Evolutionary conservation across 2,113 vertebrate species (phyloP).

Genomic region (Chascanopsetta lugubris): DNA sequence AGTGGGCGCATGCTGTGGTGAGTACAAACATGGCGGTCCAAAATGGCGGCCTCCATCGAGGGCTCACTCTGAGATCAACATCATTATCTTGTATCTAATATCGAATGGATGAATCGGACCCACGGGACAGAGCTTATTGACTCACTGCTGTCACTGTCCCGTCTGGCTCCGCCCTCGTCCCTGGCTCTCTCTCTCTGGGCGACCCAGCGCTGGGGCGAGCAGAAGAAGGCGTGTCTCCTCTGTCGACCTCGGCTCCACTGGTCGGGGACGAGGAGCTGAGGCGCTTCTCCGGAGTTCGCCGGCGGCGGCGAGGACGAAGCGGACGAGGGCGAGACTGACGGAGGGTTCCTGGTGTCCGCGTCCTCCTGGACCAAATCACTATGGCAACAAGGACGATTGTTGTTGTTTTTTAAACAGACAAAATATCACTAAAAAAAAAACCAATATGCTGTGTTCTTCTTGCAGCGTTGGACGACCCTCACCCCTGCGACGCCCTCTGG

Average conservation of each 20-base stretch:
- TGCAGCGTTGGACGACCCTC: constrained; percentile 11
- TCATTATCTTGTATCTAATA: no score
- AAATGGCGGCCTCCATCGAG: no score
- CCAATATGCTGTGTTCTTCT: no score
- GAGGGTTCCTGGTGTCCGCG: constrained; percentile 16
- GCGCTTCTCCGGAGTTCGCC: neutral
- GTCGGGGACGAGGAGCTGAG: neutral
- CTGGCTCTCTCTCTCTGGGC: constrained; percentile 42
- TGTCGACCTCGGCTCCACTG: constrained; percentile 6
- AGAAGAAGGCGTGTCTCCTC: constrained; percentile 34
- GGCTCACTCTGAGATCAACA: no score
- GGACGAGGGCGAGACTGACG: constrained; percentile 21
- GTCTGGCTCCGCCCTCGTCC: constrained; percentile 45
- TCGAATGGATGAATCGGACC: no score
- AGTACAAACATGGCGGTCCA: no score
- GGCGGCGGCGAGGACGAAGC: neutral
- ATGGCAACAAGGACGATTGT: neutral
- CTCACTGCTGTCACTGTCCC: constrained; percentile 65
- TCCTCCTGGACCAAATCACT: constrained; percentile 35
- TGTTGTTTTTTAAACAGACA: no score
- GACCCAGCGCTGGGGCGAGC: constrained; percentile 61
- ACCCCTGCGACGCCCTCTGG: constrained; percentile 77
- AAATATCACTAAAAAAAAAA: neutral
- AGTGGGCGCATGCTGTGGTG: neutral
- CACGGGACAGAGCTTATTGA: constrained; percentile 1